Evolutionary conservation across 2,797 vertebrate species (phyloP).

Genomic region (Sebastes umbrosus): DNA sequence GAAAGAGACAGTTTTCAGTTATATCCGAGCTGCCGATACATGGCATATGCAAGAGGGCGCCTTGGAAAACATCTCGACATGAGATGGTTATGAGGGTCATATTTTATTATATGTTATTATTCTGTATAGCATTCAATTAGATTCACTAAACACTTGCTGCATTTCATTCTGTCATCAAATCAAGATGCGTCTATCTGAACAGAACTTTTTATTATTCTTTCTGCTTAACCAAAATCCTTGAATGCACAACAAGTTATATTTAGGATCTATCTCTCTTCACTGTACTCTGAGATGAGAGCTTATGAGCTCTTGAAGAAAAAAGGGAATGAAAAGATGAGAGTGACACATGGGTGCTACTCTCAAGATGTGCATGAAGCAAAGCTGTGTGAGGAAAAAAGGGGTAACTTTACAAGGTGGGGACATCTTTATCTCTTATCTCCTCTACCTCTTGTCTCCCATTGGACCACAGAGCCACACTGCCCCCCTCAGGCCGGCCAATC

Average conservation of each 20-base stretch:
- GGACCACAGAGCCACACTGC: constrained; percentile 71
- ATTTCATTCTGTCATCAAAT: not conserved
- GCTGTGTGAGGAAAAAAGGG: constrained; percentile 1
- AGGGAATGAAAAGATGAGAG: not conserved
- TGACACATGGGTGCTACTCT: constrained; percentile 3
- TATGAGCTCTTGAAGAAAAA: constrained; percentile 16
- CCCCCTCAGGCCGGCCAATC: constrained; percentile 60
- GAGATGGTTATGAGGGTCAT: not conserved
- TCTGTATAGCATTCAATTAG: not conserved
- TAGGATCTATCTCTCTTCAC: not conserved
- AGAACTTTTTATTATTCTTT: not conserved
- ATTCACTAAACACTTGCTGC: not conserved
- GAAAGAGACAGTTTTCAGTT: not conserved
- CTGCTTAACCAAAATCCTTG: not conserved
- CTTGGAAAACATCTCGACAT: not conserved
- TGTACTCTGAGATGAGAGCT: not conserved
- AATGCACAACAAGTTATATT: not conserved
- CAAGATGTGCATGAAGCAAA: not conserved
- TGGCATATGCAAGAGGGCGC: not conserved
- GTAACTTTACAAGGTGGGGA: constrained; percentile 12
- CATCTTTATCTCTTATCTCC: constrained; percentile 11
- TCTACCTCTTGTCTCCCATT: constrained; percentile 5
- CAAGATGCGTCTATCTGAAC: not conserved
- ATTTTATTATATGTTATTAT: not conserved
- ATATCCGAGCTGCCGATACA: not conserved